These are phyloP conservation scores for Lithobates pipiens DNA, from an alignment of 2,797 vertebrate species.

Conservation along the genomic window DNA sequence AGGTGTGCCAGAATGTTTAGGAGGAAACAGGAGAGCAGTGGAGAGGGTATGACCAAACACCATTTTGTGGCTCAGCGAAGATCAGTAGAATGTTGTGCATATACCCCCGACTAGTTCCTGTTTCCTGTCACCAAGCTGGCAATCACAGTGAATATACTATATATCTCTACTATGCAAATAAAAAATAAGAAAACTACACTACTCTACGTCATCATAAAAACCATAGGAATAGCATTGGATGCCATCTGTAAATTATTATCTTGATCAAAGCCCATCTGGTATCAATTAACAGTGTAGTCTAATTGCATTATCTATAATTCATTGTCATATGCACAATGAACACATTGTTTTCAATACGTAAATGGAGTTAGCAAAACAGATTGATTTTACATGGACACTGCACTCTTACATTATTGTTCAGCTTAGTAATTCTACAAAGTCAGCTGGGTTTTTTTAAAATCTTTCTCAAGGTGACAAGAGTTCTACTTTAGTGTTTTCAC, in stretches of 20 bases:
- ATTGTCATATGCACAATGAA: slow-evolving; percentile 27
- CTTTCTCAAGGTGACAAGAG: neutral
- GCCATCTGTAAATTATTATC: slow-evolving; percentile 40
- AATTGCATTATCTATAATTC: slow-evolving; percentile 25
- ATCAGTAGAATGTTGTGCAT: too few relatives aligned
- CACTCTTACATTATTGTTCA: neutral
- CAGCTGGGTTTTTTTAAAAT: neutral
- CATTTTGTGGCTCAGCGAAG: too few relatives aligned
- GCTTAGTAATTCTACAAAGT: neutral
- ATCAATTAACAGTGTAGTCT: slow-evolving; percentile 32
- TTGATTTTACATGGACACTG: slow-evolving; percentile 19
- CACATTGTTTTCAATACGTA: neutral
- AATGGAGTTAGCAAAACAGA: slow-evolving; percentile 13
- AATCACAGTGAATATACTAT: neutral
- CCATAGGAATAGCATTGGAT: neutral
- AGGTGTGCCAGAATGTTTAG: too few relatives aligned
- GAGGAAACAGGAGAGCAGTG: too few relatives aligned
- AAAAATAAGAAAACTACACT: neutral
- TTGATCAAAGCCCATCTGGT: slow-evolving; percentile 27
- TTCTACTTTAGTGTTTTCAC: too few relatives aligned
- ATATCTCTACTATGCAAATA: neutral
- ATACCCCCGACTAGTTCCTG: too few relatives aligned
- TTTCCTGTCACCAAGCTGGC: too few relatives aligned
- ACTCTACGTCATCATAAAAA: neutral
- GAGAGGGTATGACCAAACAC: too few relatives aligned